These are phyloP conservation scores for Centroberyx gerrardi DNA, from an alignment of 2,797 vertebrate genomes.

Conservation along the genomic window DNA sequence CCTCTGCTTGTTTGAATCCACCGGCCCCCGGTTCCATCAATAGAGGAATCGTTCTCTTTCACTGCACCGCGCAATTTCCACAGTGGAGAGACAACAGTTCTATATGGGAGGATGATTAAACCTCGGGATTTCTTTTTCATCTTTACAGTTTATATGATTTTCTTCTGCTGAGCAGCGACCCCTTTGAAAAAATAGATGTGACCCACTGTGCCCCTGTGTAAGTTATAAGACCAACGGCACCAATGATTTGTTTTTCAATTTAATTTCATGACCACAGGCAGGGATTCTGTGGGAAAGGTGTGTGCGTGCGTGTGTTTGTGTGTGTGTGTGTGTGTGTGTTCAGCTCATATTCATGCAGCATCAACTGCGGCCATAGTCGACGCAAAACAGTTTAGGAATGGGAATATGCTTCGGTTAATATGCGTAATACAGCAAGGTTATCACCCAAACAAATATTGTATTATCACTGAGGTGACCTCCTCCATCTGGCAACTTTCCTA, in stretches of 20 bases:
- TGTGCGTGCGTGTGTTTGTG: not conserved
- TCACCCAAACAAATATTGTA: conserved; percentile 31
- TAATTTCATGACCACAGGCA: not conserved
- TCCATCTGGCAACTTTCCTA: conserved; percentile 48
- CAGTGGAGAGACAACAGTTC: conserved; percentile 15
- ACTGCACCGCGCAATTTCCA: conserved; percentile 15
- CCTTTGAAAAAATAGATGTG: not conserved
- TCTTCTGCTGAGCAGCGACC: not conserved
- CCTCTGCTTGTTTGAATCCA: conserved; percentile 36
- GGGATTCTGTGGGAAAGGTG: not conserved
- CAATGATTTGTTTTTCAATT: not conserved
- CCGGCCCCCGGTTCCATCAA: conserved; percentile 32
- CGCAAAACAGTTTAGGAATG: conserved; percentile 8
- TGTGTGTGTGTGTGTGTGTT: not conserved
- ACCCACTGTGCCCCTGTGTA: not conserved
- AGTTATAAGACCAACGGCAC: not conserved
- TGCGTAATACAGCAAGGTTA: conserved; percentile 1
- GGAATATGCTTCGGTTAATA: conserved; percentile 5
- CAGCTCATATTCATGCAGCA: not conserved
- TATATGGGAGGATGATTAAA: conserved; percentile 42
- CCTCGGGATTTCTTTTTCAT: conserved; percentile 26
- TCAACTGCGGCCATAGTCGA: not conserved
- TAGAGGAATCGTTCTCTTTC: conserved; percentile 43
- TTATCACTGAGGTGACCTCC: conserved; percentile 46
- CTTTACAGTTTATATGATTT: not conserved